These are phyloP conservation scores for Phymatocera aterrima DNA, from an alignment of 2,888 invertebrate species.

Conservation along the genomic window DNA sequence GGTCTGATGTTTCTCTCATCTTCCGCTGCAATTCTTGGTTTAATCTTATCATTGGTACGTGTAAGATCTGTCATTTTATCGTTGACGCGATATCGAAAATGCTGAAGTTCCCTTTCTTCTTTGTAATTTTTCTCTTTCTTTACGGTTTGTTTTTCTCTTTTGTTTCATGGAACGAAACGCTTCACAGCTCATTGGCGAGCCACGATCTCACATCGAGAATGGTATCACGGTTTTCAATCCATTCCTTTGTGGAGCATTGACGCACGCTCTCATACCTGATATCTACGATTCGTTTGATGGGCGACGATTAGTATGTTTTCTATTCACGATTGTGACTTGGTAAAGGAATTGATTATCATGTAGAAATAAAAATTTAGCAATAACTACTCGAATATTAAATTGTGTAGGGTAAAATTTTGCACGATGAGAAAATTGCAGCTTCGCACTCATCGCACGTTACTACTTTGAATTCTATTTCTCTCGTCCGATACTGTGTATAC, in stretches of 20 bases:
- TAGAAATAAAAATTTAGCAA: no score
- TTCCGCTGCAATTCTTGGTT: constrained; percentile 66
- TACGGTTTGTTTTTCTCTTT: neutral
- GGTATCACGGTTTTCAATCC: constrained; percentile 71
- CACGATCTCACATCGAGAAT: constrained; percentile 59
- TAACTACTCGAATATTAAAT: no score
- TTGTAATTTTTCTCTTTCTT: neutral
- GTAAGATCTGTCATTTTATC: constrained; percentile 32
- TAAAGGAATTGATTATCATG: constrained; percentile 54
- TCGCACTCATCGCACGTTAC: no score
- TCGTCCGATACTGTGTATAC: no score
- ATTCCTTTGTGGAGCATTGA: constrained; percentile 64
- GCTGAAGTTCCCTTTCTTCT: no score
- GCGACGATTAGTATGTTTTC: constrained; percentile 59
- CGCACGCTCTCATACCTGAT: constrained; percentile 61
- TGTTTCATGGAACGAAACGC: neutral
- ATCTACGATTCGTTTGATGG: constrained; percentile 63
- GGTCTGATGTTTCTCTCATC: constrained; percentile 62
- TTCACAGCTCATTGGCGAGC: constrained; percentile 55
- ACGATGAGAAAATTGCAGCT: no score
- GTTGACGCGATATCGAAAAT: no score
- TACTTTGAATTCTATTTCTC: no score
- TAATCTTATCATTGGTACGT: constrained; percentile 68
- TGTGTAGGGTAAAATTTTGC: no score
- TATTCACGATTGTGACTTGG: constrained; percentile 65